A percentile compares a stretch with the other conserved stretches of the same genome.
These are phyloP conservation scores for Drosophila mercatorum DNA, from an alignment of 2,888 invertebrate genomes.

Conservation along the genomic window DNA sequence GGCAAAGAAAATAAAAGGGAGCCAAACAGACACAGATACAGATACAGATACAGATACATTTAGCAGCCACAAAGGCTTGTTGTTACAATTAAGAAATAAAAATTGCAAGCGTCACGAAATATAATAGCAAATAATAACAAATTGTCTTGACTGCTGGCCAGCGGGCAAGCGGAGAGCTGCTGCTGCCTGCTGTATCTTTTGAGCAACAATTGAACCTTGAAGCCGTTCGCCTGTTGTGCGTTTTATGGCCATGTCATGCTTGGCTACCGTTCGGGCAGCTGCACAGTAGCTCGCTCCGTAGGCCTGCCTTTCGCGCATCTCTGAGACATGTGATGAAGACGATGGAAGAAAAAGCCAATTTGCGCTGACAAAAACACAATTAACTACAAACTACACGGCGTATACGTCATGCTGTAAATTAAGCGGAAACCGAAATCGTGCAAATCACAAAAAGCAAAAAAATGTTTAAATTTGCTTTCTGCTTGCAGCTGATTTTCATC, in stretches of 20 bases:
- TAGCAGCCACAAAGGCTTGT: slow-evolving; percentile 42
- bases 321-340: slow-evolving; percentile 32
- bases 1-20: slow-evolving; percentile 36
- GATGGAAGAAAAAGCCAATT: slow-evolving; percentile 48
- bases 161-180: not conserved
- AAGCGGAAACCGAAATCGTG: slow-evolving; percentile 68
- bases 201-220: slow-evolving; percentile 74
- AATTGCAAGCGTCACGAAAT: slow-evolving; percentile 72
- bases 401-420: slow-evolving; percentile 49
- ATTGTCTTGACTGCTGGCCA: slow-evolving; percentile 69
- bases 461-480: slow-evolving; percentile 37
- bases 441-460: slow-evolving; percentile 52
- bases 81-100: slow-evolving; percentile 64
- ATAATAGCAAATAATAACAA: slow-evolving; percentile 76
- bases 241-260: slow-evolving; percentile 57
- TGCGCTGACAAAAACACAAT: slow-evolving; percentile 68
- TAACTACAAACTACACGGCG: slow-evolving; percentile 58
- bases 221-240: slow-evolving; percentile 29
- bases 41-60: slow-evolving; percentile 41
- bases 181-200: slow-evolving; percentile 37
- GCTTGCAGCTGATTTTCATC: slow-evolving; percentile 21
- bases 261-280: slow-evolving; percentile 55
- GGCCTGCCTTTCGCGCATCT: slow-evolving; percentile 45
- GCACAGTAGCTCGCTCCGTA: slow-evolving; percentile 15
- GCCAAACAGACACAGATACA: slow-evolving; percentile 34